phyloP scores from a whole-genome alignment of 1,140 invertebrate genomes.

The Drosophila lini region DNA sequence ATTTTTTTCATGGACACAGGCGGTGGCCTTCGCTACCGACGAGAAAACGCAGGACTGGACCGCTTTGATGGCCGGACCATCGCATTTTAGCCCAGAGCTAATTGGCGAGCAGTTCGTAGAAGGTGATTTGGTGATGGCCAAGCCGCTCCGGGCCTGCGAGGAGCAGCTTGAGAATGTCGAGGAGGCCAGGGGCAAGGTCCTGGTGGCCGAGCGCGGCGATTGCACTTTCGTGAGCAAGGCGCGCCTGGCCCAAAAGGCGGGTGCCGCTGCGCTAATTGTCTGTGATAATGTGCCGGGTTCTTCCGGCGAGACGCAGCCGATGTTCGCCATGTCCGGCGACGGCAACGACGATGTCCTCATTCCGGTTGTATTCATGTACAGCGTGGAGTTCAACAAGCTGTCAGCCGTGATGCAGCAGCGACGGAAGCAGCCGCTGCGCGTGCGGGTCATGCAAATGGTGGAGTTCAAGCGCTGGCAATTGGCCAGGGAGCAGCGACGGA shows the following conservation, averaged over 20 bases:
- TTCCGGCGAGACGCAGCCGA: constrained; percentile 89
- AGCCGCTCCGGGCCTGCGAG: constrained; percentile 89
- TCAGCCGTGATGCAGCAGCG: constrained; percentile 48
- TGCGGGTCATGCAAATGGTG: constrained; percentile 81
- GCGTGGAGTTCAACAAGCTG: constrained; percentile 86
- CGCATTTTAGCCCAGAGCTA: constrained; percentile 95
- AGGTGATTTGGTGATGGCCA: constrained; percentile 87
- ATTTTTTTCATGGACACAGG: constrained; percentile 49
- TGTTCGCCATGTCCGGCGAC: constrained; percentile 99
- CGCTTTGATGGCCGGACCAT: constrained; percentile 91
- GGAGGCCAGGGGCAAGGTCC: constrained; percentile 90
- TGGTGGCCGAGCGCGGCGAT: constrained; percentile 93
- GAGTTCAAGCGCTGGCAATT: constrained; percentile 82
- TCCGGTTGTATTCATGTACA: constrained; percentile 96
- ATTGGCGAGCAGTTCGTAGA: constrained; percentile 86
- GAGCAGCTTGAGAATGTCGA: constrained; percentile 85
- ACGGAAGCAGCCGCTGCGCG: constrained; percentile 46
- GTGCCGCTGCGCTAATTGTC: constrained; percentile 93
- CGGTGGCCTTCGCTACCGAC: constrained; percentile 85
- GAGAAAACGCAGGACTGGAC: constrained; percentile 78
- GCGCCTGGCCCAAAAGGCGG: constrained; percentile 91
- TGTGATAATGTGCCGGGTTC: constrained; percentile 92
- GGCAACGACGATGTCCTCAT: constrained; percentile 94
- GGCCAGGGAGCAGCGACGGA: constrained; percentile 65
- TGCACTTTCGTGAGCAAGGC: constrained; percentile 99